phyloP scores from a whole-genome alignment of 2,797 vertebrate species.

The Labroides dimidiatus region DNA sequence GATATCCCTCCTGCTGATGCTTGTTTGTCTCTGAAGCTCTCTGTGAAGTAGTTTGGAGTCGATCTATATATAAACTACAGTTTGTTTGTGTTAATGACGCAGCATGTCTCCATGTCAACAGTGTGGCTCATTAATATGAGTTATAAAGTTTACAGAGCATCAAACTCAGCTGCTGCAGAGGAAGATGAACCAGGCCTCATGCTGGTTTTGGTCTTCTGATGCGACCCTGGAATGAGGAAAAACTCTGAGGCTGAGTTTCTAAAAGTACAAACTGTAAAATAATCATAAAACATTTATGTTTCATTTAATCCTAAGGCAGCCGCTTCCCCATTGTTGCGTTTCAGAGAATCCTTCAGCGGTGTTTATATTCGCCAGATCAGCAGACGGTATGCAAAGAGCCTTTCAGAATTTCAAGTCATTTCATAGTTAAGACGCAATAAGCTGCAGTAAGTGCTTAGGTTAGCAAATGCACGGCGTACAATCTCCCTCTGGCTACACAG shows the following conservation, averaged over 20 bases:
- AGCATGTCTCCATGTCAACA: not conserved
- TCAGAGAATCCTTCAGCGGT: constrained; percentile 32
- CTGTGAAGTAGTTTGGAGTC: not conserved
- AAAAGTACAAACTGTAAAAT: constrained; percentile 1
- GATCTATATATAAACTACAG: not conserved
- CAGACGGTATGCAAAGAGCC: constrained; percentile 35
- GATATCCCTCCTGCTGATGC: not conserved
- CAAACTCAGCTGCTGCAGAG: not conserved
- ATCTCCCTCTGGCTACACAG: constrained; percentile 16
- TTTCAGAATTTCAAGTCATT: constrained; percentile 43
- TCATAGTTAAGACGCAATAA: constrained; percentile 54
- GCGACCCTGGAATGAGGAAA: not conserved
- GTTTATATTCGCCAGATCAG: constrained; percentile 52
- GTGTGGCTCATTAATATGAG: not conserved
- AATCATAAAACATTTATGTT: constrained; percentile 19
- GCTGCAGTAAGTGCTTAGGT: constrained; percentile 57
- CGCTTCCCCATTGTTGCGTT: constrained; percentile 36
- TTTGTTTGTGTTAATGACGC: not conserved
- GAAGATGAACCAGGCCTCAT: not conserved
- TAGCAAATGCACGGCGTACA: constrained; percentile 37
- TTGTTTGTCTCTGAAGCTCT: not conserved
- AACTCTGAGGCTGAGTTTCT: constrained; percentile 2
- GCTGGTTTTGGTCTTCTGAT: constrained; percentile 18
- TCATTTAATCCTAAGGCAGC: constrained; percentile 30
- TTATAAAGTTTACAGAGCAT: not conserved